phyloP scores from a whole-genome alignment of 92 coral and sea anemone species.

The Heliopora coerulea region DNA sequence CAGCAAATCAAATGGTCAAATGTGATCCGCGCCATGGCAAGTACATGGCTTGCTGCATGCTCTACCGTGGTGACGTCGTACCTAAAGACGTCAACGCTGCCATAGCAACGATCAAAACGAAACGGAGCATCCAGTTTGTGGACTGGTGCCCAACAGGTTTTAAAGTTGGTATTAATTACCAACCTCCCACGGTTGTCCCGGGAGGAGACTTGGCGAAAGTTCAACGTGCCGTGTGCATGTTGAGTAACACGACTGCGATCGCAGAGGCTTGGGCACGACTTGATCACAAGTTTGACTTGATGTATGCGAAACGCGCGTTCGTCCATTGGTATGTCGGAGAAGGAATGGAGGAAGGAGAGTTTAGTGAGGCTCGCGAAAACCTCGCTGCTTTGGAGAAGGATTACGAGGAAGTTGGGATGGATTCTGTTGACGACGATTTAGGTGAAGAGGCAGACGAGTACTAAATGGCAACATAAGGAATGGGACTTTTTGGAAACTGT shows the following conservation, averaged over 20 bases:
- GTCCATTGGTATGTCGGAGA: constrained; percentile 98
- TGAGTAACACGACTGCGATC: constrained; percentile 90
- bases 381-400: constrained; percentile 95
- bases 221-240: constrained; percentile 93
- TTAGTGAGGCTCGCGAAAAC: constrained; percentile 96
- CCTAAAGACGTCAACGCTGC: constrained; percentile 96
- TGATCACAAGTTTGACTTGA: constrained; percentile 91
- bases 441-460: constrained; percentile 61
- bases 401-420: constrained; percentile 89
- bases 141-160: constrained; percentile 92
- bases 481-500: neutral
- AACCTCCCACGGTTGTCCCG: constrained; percentile 85
- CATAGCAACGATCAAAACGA: constrained; percentile 89
- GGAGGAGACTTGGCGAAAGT: constrained; percentile 90
- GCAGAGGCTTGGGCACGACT: constrained; percentile 97
- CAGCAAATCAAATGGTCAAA: constrained; percentile 98
- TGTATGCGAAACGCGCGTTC: constrained; percentile 96
- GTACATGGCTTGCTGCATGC: constrained; percentile 79
- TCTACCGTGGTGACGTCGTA: constrained; percentile 92
- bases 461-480: neutral
- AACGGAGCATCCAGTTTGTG: constrained; percentile 93
- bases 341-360: constrained; percentile 98
- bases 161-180: constrained; percentile 84
- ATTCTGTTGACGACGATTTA: constrained; percentile 63
- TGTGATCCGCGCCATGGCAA: constrained; percentile 99